Evolutionary conservation across 2,797 vertebrate species (phyloP), one percentile per base, ranked within the genome.

Genomic region (Enoplosus armatus): DNA sequence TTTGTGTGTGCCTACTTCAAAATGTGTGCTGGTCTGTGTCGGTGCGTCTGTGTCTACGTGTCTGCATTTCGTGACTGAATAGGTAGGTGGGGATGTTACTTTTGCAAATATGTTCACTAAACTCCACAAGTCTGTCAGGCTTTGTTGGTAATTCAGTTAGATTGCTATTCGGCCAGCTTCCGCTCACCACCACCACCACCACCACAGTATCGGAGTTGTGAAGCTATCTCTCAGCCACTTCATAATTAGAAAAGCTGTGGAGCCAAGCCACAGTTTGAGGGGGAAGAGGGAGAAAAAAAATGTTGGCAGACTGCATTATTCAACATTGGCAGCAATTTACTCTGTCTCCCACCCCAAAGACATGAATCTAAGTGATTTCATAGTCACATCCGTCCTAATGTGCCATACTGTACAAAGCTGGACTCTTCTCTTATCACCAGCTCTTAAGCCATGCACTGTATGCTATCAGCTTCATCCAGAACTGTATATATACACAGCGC

Each of bases 161-260:
- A 88, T 72, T 84, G 85, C 73, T 53, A 61, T 79, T 83, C 45
- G 71, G 79, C 80, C 77, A 65, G 83, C 71, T 67, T 71, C 69
- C 51, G 35, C 70, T 71, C 87, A 20, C 41, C 70, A 65, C 65
- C 74, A n/a, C n/a, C n/a, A 22, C 33, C 39, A 15, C 26, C 70
- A 29, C 63, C 65, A 61, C 82, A 58, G 72, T 75, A 79, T 78
- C 64, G 48, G 70, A 89, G 81, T 73, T 89, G 81, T 81, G 86
- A 87, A 85, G 80, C 85, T 83, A 86, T 88, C 84, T 86, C 87
- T 85, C 86, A 89, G 80, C 81, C 84, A 77, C 91, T 90, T 92
- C 89, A 83, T 93, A 90, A 92, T 94, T 92, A 92, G 87, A 90
- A 89, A 90, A 85, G 79, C 87, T 80, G 90, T 86, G 87, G 82